These are phyloP conservation scores for Agrochola lychnidis DNA, from an alignment of 2,888 invertebrate genomes.

Conservation along the genomic window DNA sequence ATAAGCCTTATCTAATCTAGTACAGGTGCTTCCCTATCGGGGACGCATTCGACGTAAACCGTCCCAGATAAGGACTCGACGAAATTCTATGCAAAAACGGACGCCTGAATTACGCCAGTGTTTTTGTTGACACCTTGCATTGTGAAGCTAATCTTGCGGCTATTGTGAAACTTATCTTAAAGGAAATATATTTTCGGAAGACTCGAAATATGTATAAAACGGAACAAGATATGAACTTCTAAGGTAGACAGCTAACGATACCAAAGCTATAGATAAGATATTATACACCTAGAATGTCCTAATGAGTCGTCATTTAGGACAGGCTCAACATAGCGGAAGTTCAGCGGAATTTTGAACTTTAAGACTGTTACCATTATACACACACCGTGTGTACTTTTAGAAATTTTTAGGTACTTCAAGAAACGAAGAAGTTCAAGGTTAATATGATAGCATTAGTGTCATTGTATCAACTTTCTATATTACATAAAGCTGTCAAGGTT, in stretches of 20 bases:
- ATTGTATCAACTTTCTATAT: slow-evolving; percentile 35
- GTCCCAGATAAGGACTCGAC: slow-evolving; percentile 57
- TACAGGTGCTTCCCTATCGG: slow-evolving; percentile 78
- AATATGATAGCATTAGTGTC: slow-evolving; percentile 31
- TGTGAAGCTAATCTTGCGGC: slow-evolving; percentile 35
- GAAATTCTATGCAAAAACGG: slow-evolving; percentile 57
- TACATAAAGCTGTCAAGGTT: slow-evolving; percentile 30
- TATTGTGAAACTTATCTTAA: slow-evolving; percentile 39
- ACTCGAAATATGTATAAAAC: slow-evolving; percentile 1
- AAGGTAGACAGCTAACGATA: slow-evolving; percentile 20
- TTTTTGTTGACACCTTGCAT: slow-evolving; percentile 59
- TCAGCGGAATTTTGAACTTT: slow-evolving; percentile 7
- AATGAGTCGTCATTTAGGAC: slow-evolving; percentile 2
- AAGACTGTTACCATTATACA: background rate
- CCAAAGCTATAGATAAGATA: no score
- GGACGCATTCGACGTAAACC: slow-evolving; percentile 67
- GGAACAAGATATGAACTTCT: slow-evolving; percentile 30
- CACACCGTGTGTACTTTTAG: no score
- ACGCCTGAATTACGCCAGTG: slow-evolving; percentile 37
- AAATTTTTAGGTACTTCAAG: background rate
- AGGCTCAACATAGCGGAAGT: slow-evolving; percentile 1
- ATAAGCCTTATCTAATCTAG: slow-evolving; percentile 80
- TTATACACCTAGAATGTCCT: background rate
- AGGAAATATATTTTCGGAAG: slow-evolving; percentile 24
- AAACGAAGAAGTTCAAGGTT: slow-evolving; percentile 42